phyloP scores from a whole-genome alignment of 1,140 invertebrate genomes.

The Aleiodes sp. region DNA sequence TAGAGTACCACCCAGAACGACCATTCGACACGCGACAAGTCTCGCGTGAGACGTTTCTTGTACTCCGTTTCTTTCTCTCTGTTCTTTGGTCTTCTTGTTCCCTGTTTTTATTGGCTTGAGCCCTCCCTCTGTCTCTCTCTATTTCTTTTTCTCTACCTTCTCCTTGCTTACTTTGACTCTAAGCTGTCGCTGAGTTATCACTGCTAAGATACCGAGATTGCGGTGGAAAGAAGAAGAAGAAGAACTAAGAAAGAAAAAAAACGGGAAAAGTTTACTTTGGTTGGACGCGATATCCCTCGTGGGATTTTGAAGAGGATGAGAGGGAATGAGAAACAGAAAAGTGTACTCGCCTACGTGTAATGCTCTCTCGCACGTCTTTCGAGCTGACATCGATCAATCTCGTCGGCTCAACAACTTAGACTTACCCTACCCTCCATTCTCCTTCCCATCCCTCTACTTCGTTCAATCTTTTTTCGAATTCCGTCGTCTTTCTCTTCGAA shows the following conservation, averaged over 20 bases:
- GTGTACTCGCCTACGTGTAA: background rate
- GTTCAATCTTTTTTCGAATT: background rate
- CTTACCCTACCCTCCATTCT: background rate
- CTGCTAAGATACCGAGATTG: background rate
- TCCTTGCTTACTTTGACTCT: background rate
- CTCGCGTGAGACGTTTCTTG: too few relatives aligned
- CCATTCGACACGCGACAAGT: slow-evolving; percentile 3
- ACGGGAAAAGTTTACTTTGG: background rate
- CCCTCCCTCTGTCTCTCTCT: too few relatives aligned
- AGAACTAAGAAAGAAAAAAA: background rate
- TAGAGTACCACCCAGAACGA: background rate
- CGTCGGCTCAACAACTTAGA: slow-evolving; percentile 13
- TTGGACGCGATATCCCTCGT: background rate
- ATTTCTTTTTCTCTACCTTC: background rate
- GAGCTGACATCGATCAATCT: slow-evolving; percentile 22
- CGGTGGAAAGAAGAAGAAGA: too few relatives aligned
- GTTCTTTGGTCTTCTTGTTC: background rate
- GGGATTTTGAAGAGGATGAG: background rate
- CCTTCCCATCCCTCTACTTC: background rate
- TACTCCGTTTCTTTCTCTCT: background rate
- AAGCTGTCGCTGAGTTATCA: slow-evolving; percentile 4
- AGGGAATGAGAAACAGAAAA: background rate
- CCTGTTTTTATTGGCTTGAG: background rate
- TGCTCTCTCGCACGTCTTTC: background rate
- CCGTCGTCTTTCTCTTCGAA: background rate